phyloP scores from a whole-genome alignment of 2,888 invertebrate species.

The Cantharis rustica region DNA sequence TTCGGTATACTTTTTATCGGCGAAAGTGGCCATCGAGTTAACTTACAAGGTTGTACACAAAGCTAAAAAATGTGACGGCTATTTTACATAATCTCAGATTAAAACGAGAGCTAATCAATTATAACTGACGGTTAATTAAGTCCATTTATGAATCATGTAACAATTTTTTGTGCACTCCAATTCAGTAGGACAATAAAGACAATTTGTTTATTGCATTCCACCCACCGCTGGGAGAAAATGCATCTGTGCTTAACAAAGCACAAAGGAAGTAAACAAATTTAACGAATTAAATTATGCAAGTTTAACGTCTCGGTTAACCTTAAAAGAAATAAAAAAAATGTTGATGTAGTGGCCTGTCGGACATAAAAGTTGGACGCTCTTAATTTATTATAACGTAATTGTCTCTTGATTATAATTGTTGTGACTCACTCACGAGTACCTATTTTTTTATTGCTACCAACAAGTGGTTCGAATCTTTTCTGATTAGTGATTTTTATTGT shows the following conservation, averaged over 20 bases:
- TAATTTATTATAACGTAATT: conserved; percentile 31
- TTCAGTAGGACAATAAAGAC: neutral
- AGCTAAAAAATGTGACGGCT: neutral
- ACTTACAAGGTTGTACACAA: neutral
- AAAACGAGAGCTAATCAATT: neutral
- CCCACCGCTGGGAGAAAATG: neutral
- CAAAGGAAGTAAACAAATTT: conserved; percentile 6
- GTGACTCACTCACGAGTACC: conserved; percentile 31
- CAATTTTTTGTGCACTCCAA: neutral
- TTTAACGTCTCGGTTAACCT: conserved; percentile 22
- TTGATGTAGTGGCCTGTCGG: neutral
- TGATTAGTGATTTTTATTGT: neutral
- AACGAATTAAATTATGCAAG: conserved; percentile 16
- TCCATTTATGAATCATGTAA: neutral
- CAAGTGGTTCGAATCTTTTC: conserved; percentile 55
- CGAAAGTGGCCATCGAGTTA: neutral
- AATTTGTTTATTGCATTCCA: neutral
- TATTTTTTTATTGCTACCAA: conserved; percentile 63
- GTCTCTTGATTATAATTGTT: conserved; percentile 24
- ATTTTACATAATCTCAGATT: neutral
- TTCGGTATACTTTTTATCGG: neutral
- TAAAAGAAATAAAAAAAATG: conserved; percentile 10
- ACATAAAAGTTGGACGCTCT: conserved; percentile 24
- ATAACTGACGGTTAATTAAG: neutral
- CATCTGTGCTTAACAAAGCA: neutral